Percentiles rank a stretch among this genome's conserved stretches.
These are phyloP conservation scores for Whitmania pigra DNA, from an alignment of 1,140 invertebrate species.

Conservation along the genomic window DNA sequence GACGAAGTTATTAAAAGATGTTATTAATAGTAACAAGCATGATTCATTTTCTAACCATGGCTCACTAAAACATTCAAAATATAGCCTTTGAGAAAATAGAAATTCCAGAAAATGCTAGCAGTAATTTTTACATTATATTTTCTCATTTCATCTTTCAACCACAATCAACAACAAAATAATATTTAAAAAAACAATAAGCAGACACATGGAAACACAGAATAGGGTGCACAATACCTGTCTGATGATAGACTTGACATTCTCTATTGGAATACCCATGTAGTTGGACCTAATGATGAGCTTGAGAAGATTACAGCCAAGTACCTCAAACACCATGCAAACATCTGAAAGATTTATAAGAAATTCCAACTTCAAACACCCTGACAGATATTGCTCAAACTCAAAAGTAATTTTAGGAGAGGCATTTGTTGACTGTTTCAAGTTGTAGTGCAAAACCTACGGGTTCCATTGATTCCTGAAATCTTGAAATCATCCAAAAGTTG, in stretches of 20 bases:
- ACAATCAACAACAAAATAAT: background rate
- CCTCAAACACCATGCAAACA: constrained; percentile 98
- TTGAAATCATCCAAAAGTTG: constrained; percentile 95
- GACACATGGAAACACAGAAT: background rate
- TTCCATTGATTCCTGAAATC: constrained; percentile 89
- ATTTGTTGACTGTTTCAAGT: no score
- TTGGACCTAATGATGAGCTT: constrained; percentile 96
- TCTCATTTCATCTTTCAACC: no score
- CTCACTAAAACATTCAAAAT: no score
- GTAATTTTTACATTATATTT: no score
- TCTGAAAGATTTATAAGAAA: constrained; percentile 33
- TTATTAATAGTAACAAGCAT: no score
- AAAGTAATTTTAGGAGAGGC: no score
- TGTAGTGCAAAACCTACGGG: constrained; percentile 46
- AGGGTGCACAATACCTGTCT: constrained; percentile 58
- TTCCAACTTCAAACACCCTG: background rate
- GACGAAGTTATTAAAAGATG: no score
- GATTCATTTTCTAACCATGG: no score
- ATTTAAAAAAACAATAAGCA: background rate
- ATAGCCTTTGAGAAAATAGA: no score
- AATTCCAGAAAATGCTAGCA: no score
- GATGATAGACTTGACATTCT: constrained; percentile 88
- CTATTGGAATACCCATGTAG: constrained; percentile 86
- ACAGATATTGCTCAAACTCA: no score
- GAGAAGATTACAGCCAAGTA: constrained; percentile 87